Evolutionary conservation across 2,888 invertebrate species (phyloP).

Genomic region (Tridacna gigas): DNA sequence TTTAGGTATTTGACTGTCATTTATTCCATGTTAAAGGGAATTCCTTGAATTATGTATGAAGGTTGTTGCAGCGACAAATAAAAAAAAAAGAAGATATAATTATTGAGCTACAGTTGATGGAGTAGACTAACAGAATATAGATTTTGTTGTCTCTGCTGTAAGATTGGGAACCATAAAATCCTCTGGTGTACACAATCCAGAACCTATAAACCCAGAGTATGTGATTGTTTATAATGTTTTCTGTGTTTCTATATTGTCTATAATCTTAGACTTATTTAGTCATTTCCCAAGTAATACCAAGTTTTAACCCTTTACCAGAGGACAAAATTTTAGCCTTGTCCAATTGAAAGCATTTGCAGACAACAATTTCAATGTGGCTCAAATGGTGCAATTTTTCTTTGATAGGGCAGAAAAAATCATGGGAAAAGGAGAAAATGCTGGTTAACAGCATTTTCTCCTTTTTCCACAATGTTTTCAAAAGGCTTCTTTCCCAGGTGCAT

Average conservation of each 20-base stretch:
- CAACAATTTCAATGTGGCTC: too few species aligned
- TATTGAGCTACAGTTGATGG: slow-evolving; percentile 12
- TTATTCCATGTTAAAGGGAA: too few species aligned
- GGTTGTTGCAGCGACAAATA: not conserved
- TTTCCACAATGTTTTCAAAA: not conserved
- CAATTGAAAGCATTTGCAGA: too few species aligned
- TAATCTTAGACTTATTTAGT: too few species aligned
- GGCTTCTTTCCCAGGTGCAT: too few species aligned
- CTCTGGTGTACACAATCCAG: slow-evolving; percentile 8
- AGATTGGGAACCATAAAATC: not conserved
- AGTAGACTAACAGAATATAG: not conserved
- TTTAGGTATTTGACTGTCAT: too few species aligned
- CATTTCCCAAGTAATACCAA: too few species aligned
- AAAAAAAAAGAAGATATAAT: not conserved
- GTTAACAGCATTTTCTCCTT: not conserved
- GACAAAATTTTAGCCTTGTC: too few species aligned
- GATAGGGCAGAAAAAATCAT: not conserved
- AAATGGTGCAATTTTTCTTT: too few species aligned
- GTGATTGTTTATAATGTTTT: slow-evolving; percentile 7
- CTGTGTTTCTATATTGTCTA: slow-evolving; percentile 1
- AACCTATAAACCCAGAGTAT: not conserved
- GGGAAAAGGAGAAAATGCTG: not conserved
- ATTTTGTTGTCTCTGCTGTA: not conserved
- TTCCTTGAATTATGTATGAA: slow-evolving; percentile 1
- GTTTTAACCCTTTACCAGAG: too few species aligned